These are phyloP conservation scores for Ceratoteleas bidentatus DNA, from an alignment of 1,140 invertebrate species.

Conservation along the genomic window DNA sequence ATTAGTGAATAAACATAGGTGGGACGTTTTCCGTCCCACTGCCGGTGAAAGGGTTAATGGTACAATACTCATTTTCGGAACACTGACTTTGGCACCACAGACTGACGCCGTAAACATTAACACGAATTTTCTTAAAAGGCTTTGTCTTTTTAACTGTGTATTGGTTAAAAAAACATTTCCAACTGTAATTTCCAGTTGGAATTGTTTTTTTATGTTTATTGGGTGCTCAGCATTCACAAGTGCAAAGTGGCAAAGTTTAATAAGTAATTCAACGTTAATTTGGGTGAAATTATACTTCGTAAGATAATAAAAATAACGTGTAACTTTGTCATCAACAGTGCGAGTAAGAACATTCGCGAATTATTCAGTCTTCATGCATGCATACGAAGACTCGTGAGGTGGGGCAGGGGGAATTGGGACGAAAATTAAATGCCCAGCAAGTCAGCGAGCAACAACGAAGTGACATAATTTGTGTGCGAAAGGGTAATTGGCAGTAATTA, in stretches of 20 bases:
- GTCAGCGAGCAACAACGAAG: constrained; percentile 68
- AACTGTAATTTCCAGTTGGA: no score
- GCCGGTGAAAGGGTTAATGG: no score
- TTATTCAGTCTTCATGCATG: constrained; percentile 64
- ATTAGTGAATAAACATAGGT: no score
- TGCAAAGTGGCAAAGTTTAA: constrained; percentile 11
- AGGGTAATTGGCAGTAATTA: constrained; percentile 80
- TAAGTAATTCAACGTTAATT: constrained; percentile 15
- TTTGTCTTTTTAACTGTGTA: no score
- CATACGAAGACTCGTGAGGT: constrained; percentile 50
- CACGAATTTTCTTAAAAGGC: no score
- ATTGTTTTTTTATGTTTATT: no score
- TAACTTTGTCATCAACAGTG: constrained; percentile 36
- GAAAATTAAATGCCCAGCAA: constrained; percentile 61
- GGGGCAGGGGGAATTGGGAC: constrained; percentile 30
- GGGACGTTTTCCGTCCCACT: no score
- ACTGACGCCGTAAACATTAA: no score
- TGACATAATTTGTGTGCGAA: constrained; percentile 79
- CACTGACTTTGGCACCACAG: no score
- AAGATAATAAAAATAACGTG: constrained; percentile 30
- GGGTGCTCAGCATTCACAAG: no score
- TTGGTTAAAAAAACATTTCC: no score
- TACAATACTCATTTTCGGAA: no score
- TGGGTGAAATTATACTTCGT: constrained; percentile 24
- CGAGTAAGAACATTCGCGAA: constrained; percentile 58